Base-by-base conservation (phyloP, 2,113 vertebrate genomes). In the Panthera leo region DNA sequence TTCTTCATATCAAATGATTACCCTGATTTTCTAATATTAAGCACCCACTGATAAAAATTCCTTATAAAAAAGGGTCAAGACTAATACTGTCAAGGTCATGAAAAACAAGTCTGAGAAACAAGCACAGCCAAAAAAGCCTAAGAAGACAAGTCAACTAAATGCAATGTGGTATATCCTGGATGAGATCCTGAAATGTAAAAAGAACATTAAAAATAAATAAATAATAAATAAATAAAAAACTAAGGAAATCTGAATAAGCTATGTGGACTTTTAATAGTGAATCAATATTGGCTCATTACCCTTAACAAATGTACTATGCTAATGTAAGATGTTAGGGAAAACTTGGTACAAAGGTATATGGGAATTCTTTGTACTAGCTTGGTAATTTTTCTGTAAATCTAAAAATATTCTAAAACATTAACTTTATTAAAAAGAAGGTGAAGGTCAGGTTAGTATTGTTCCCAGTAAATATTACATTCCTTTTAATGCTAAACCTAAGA, bases 11-110 rank as follows among this genome's bases (percentile, higher is more conserved):
- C 82, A 94, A 95, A 94, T 45, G 18, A 51, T 65, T 39, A 79
- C 42, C 11, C 58, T 80, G n/a, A 80, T 92, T 92, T 92, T 83
- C 88, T 68, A 96, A 91, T 27, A 87, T 34, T 86, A 67, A 80
- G 36, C 25, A 68, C 9, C 18, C 45, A 82, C 31, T 61, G 27
- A 80, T 83, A 80, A 91, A 73, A 91, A 85, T 48, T 80, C n/a
- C 31, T 53, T 86, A 73, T 48, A 61, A 39, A 78, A 95, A 92
- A 27, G 51, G 5, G 39, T 76, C 16, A 70, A 63, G 48, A 0
- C 9, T 92, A 85, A 85, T 67, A 86, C 61, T 80, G 5, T 80
- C 36, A 91, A 92, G 31, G 18, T 83, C 70, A 89, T 70, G 48
- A 85, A 53, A 84, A 91, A 84, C 25, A 91, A 80, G 7, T 55